phyloP scores from a whole-genome alignment of 2,888 invertebrate genomes.

The Chrysomela aeneicollis region DNA sequence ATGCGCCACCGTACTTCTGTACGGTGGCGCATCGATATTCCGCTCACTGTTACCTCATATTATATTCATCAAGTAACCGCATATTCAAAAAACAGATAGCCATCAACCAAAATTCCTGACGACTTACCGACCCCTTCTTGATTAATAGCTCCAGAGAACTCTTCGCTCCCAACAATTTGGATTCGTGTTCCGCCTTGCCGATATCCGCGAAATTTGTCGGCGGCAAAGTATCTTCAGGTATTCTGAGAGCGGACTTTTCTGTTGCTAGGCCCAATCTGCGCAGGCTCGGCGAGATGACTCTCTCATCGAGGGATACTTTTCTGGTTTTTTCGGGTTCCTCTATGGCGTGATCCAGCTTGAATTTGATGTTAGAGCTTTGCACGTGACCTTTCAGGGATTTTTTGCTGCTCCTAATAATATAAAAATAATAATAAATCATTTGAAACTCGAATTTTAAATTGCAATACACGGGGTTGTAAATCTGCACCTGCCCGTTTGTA shows the following conservation, averaged over 20 bases:
- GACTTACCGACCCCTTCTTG: conserved; percentile 29
- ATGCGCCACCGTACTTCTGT: no score
- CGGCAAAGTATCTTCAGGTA: neutral
- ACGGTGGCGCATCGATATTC: no score
- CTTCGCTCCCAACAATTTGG: conserved; percentile 40
- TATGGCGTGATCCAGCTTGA: neutral
- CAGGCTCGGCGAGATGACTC: neutral
- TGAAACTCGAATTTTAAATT: no score
- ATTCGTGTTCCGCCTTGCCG: conserved; percentile 36
- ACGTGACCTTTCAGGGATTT: neutral
- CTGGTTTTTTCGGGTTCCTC: neutral
- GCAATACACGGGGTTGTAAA: no score
- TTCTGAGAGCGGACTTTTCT: conserved; percentile 8
- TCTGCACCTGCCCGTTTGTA: no score
- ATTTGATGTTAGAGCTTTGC: conserved; percentile 2
- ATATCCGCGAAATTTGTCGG: conserved; percentile 35
- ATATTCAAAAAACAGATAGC: no score
- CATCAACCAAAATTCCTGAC: no score
- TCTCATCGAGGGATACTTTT: neutral
- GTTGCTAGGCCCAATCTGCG: neutral
- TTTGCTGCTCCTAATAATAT: neutral
- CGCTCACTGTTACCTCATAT: no score
- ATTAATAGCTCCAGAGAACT: conserved; percentile 46
- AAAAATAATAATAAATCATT: no score
- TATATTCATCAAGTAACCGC: no score